Evolutionary conservation across 2,888 invertebrate genomes (phyloP).

Genomic region (Macrophya annulata): DNA sequence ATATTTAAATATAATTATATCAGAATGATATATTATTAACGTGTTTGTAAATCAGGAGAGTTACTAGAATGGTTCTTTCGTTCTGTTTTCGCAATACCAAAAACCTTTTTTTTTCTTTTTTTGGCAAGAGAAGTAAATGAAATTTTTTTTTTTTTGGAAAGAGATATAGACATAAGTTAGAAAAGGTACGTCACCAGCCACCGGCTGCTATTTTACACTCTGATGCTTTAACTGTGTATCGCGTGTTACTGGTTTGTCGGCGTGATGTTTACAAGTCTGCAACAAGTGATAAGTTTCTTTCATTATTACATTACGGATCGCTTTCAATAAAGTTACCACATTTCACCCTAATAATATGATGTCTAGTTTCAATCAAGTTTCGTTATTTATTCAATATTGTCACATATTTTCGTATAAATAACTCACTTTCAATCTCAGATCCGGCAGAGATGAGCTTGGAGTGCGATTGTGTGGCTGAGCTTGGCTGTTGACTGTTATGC

Average conservation of each 20-base stretch:
- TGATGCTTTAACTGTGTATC: slow-evolving; percentile 65
- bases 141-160: slow-evolving; percentile 63
- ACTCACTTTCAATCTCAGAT: slow-evolving; percentile 78
- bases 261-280: slow-evolving; percentile 72
- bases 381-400: not conserved
- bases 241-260: slow-evolving; percentile 63
- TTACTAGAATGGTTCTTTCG: slow-evolving; percentile 2
- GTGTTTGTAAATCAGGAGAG: slow-evolving; percentile 9
- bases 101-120: not conserved
- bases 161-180: slow-evolving; percentile 70
- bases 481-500: slow-evolving; percentile 74
- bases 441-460: slow-evolving; percentile 78
- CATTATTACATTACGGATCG: not conserved
- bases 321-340: not conserved
- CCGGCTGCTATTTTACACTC: slow-evolving; percentile 63
- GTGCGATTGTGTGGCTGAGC: slow-evolving; percentile 77
- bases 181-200: slow-evolving; percentile 72
- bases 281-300: slow-evolving; percentile 59
- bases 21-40: slow-evolving; percentile 23
- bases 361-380: not conserved
- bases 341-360: not conserved
- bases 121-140: slow-evolving; percentile 60
- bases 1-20: slow-evolving; percentile 26
- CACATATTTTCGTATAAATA: not conserved
- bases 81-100: slow-evolving; percentile 21